A percentile compares a stretch with the other conserved stretches of the same genome.
Conservation (phyloP, 2,797 vertebrate species). For the Sparidentex hasta region DNA sequence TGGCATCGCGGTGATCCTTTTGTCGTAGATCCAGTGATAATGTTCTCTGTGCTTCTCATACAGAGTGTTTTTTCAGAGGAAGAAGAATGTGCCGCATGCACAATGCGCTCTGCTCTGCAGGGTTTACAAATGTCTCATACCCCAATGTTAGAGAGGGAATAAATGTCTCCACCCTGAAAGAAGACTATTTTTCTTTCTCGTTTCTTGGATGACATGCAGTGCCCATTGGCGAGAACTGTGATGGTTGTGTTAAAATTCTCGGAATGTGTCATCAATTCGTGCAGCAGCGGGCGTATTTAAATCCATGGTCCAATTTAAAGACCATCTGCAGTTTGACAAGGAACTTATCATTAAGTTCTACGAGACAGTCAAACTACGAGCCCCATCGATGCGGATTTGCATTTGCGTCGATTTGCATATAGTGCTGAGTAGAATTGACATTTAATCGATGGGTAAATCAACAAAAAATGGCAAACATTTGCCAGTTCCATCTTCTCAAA, state of each 20-base stretch:
- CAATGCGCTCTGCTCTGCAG: slow-evolving; percentile 21
- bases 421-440: neutral
- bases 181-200: slow-evolving; percentile 31
- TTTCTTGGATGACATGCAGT: neutral
- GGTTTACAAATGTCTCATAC: slow-evolving; percentile 43
- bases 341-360: neutral
- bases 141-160: slow-evolving; percentile 5
- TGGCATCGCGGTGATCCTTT: slow-evolving; percentile 44
- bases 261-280: slow-evolving; percentile 14
- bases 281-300: slow-evolving; percentile 14
- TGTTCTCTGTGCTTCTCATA: slow-evolving; percentile 43
- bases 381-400: neutral
- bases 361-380: neutral
- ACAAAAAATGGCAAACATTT: neutral
- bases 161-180: slow-evolving; percentile 28
- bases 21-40: slow-evolving; percentile 59
- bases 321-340: neutral
- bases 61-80: slow-evolving; percentile 29
- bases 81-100: slow-evolving; percentile 47
- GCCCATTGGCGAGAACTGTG: slow-evolving; percentile 16
- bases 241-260: slow-evolving; percentile 8
- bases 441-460: neutral
- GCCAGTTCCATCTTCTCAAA: neutral
- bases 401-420: neutral
- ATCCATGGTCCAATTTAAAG: neutral